Percentiles rank a stretch among this genome's conserved stretches.
Evolutionary conservation across 2,113 vertebrate species (phyloP).

Genomic region (Bos indicus): DNA sequence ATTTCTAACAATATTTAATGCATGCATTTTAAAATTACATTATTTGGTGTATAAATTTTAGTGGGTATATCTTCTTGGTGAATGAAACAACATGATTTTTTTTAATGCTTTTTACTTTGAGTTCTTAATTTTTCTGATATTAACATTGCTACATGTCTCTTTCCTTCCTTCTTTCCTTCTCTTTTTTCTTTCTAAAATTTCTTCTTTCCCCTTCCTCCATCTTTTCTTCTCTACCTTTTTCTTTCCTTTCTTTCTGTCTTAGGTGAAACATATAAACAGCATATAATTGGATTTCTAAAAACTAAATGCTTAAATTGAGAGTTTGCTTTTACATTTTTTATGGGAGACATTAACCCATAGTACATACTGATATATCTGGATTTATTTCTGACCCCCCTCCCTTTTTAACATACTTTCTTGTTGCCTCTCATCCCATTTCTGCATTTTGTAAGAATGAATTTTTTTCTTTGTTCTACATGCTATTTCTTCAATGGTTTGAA

Average conservation of each 20-base stretch:
- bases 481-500: slow-evolving; percentile 13
- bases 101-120: neutral
- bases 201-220: neutral
- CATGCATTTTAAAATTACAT: neutral
- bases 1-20: slow-evolving; percentile 1
- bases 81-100: neutral
- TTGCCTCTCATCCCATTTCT: neutral
- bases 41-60: slow-evolving; percentile 5
- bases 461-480: neutral
- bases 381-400: neutral
- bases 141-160: neutral
- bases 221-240: neutral
- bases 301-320: slow-evolving; percentile 8
- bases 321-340: neutral
- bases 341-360: neutral
- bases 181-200: neutral
- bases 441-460: neutral
- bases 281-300: slow-evolving; percentile 10
- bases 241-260: neutral
- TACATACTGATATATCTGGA: neutral
- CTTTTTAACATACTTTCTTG: neutral
- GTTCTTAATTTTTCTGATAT: slow-evolving; percentile 4
- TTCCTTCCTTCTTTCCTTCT: neutral
- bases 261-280: neutral
- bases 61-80: neutral